Evolutionary conservation across 1,140 invertebrate genomes (phyloP).

Genomic region (Acyrthosiphon pisum): DNA sequence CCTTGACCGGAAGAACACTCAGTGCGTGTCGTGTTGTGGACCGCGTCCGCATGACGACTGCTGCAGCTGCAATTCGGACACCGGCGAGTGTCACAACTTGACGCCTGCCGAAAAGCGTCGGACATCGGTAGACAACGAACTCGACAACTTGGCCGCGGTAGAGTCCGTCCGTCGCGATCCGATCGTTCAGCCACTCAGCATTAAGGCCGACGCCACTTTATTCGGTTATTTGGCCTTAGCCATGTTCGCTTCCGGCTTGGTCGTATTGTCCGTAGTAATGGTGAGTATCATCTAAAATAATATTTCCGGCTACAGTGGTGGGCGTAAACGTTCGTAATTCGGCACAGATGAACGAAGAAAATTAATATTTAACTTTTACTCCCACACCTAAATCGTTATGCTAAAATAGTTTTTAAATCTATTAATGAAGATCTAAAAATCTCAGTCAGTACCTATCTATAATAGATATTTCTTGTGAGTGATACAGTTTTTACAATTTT

Average conservation of each 20-base stretch:
- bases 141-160: not conserved
- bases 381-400: no score
- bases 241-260: not conserved
- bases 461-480: no score
- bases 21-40: conserved; percentile 75
- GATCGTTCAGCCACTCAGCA: not conserved
- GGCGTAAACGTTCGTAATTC: not conserved
- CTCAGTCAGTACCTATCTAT: no score
- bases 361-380: not conserved
- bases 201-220: not conserved
- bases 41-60: conserved; percentile 67
- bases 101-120: conserved; percentile 78
- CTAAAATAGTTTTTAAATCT: no score
- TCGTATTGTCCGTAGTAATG: conserved; percentile 3
- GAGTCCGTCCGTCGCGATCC: not conserved
- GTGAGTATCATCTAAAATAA: not conserved
- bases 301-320: not conserved
- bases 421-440: no score
- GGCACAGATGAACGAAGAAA: not conserved
- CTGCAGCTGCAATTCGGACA: conserved; percentile 73
- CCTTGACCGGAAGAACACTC: conserved; percentile 74
- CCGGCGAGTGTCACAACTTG: conserved; percentile 63
- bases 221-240: conserved; percentile 5
- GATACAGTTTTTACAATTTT: no score
- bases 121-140: conserved; percentile 65